Conservation (phyloP, 2,888 invertebrate genomes). For the Phortica magna region DNA sequence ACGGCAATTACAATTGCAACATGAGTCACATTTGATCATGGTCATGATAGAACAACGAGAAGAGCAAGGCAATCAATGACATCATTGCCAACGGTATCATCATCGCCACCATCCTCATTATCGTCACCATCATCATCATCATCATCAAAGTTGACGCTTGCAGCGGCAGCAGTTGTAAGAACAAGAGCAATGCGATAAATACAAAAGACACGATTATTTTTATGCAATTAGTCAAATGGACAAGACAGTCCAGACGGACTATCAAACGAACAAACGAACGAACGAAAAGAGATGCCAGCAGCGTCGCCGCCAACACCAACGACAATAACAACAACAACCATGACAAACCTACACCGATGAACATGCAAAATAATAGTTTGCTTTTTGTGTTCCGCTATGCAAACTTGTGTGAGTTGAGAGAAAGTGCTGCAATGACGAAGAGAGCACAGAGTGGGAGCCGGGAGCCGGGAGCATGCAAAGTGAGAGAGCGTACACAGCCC, state of each 20-base stretch:
- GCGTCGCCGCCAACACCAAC: not conserved
- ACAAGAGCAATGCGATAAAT: constrained; percentile 22
- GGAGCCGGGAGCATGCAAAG: not conserved
- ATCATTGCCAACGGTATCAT: not conserved
- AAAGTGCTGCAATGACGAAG: not conserved
- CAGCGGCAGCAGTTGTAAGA: constrained; percentile 10
- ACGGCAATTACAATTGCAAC: not conserved
- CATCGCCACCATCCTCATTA: not conserved
- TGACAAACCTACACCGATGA: constrained; percentile 30
- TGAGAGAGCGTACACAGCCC: not conserved
- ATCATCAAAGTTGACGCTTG: not conserved
- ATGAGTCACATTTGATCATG: not conserved
- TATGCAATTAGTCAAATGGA: constrained; percentile 65
- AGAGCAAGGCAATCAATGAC: not conserved
- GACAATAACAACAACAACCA: constrained; percentile 4
- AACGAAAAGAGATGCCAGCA: not conserved
- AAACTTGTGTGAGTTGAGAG: not conserved
- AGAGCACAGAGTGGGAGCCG: not conserved
- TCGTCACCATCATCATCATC: not conserved
- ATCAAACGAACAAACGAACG: not conserved
- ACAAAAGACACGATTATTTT: constrained; percentile 48
- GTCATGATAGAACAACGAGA: not conserved
- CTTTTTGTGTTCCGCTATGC: not conserved
- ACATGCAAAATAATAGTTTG: constrained; percentile 51
- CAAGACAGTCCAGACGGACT: too few species aligned